Base-by-base conservation (phyloP, 1,140 invertebrate genomes). In the Colletes latitarsis region DNA sequence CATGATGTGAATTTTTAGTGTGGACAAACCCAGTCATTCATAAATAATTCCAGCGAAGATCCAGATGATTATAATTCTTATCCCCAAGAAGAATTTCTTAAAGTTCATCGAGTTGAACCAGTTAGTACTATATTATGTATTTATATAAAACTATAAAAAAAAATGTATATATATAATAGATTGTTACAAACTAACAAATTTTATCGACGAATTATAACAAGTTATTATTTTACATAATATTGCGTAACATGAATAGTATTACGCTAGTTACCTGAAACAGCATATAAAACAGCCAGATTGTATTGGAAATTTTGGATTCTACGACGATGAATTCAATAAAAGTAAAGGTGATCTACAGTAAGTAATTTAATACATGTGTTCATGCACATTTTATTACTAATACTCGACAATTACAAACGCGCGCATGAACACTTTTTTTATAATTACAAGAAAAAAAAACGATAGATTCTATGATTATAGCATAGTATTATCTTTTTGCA, bases 291-390 rank as follows among this genome's bases (percentile, higher is more conserved):
- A 94, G 82, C 94, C 30, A 30, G 30, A 94, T 76, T 95, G 95
- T 90, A 94, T 94, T 88, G 95, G 95, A 74, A 94, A 94, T 81
- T 96, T 95, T 90, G 95, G 95, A 49, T 96, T 95, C 86, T 94
- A 95, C 84, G 95, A 96, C 87, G 94, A 96, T 82, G 95, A 96
- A 72, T 96, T 95, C 86, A 95, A 94, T 83, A 95, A 96, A 86
- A 94, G 94, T 4, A 95, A 96, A 82, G 95, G 96, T 84, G 94
- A 94, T 83, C 89, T 95, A 87, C 88, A 90, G 91, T 92, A 90
- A 86, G 90, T 92, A 88, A 57, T 17, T 6, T 41, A 70, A 1
- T 66, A 21, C 14, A 30, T 19, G 15, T n/a, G 15, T n/a, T 41
- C 6, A n/a, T 8, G 6, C 39, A 39, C 55, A 14, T 19, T 70